A percentile compares a stretch with the other conserved stretches of the same genome.
Conservation (phyloP, 2,888 invertebrate species). For the Lasioglossum marginatum region DNA sequence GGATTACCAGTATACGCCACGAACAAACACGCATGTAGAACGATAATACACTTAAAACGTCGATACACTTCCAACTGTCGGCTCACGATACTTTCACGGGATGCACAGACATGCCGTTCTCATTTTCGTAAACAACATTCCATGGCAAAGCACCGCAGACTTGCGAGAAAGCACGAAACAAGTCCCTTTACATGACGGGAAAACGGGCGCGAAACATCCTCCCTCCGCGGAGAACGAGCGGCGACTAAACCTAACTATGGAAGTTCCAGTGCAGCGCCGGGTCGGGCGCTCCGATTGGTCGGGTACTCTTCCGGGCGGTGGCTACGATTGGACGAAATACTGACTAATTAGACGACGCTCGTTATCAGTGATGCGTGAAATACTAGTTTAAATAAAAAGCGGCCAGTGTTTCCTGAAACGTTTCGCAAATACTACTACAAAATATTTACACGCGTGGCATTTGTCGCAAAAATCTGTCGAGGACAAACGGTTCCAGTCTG, state of each 20-base stretch:
- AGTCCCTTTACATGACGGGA: not conserved
- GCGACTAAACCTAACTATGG: slow-evolving; percentile 58
- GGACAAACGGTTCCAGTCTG: too few species aligned
- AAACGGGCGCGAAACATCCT: slow-evolving; percentile 18
- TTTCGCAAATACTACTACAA: slow-evolving; percentile 1
- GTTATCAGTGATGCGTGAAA: slow-evolving; percentile 44
- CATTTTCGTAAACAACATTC: not conserved
- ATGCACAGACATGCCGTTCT: not conserved
- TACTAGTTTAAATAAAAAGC: slow-evolving; percentile 36
- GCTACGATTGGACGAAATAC: slow-evolving; percentile 44
- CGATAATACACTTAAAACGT: not conserved
- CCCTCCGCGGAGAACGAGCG: slow-evolving; percentile 55
- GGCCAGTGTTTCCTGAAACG: not conserved
- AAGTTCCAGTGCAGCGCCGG: slow-evolving; percentile 45
- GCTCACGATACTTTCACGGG: not conserved
- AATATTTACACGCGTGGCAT: not conserved
- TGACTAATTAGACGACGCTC: slow-evolving; percentile 32
- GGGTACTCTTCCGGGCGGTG: slow-evolving; percentile 43
- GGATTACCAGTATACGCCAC: not conserved
- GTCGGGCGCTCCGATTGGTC: slow-evolving; percentile 58
- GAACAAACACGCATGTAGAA: not conserved
- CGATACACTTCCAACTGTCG: slow-evolving; percentile 19
- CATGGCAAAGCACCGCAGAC: not conserved
- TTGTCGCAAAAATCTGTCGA: not conserved
- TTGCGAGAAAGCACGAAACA: slow-evolving; percentile 10